Evolutionary conservation across 1,140 invertebrate species (phyloP).

Genomic region (Drosophila nigrodunni): DNA sequence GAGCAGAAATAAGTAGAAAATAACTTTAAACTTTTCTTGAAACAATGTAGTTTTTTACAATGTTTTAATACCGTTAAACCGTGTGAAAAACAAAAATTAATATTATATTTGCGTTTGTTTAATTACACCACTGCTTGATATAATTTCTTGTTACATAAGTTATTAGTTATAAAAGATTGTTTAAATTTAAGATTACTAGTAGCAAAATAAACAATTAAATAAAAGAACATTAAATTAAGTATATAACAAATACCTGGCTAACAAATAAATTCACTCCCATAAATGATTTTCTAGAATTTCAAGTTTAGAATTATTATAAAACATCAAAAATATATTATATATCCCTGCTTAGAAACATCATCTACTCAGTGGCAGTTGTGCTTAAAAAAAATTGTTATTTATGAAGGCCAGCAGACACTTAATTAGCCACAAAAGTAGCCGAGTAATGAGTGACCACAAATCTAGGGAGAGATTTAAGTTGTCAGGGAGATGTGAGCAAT

Average conservation of each 20-base stretch:
- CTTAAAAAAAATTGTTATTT: constrained; percentile 51
- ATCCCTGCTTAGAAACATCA: neutral
- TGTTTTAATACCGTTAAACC: no score
- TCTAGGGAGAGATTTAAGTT: constrained; percentile 40
- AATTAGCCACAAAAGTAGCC: constrained; percentile 48
- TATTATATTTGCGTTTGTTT: no score
- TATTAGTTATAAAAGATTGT: no score
- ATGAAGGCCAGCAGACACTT: constrained; percentile 52
- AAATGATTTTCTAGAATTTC: neutral
- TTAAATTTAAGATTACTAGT: no score
- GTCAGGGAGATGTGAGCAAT: constrained; percentile 25
- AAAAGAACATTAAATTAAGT: no score
- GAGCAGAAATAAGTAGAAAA: neutral
- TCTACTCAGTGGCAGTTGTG: constrained; percentile 2
- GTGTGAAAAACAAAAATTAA: no score
- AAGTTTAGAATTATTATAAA: neutral
- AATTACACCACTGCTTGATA: no score
- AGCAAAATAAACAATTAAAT: no score
- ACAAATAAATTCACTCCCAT: neutral
- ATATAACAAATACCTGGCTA: neutral
- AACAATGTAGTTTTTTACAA: no score
- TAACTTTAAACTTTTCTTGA: no score
- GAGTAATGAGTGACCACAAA: constrained; percentile 39
- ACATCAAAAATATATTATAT: constrained; percentile 13
- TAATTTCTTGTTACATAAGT: no score